Base-by-base conservation (phyloP, 1,140 invertebrate genomes). In the Eciton burchellii region DNA sequence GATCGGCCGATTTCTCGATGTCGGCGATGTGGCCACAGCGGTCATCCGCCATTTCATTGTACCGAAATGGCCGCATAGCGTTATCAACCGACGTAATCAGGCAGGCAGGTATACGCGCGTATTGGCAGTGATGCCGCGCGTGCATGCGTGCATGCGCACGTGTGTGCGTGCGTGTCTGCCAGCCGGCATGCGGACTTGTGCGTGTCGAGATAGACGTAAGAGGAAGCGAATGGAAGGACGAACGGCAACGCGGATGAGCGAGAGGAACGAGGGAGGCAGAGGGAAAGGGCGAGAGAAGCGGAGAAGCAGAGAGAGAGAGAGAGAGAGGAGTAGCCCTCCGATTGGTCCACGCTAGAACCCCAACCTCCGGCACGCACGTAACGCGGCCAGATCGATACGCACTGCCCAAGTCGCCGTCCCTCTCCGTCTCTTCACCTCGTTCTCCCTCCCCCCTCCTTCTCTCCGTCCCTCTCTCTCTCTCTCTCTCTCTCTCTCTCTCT, bases 301-400 rank as follows among this genome's bases (percentile, higher is more conserved):
- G 59, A 63, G 85, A 83, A 83, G 70, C 68, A 52, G 76, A 70
- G 72, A 84, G 85, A 87, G 71, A 72, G 88, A 85, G 84, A 86
- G 84, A 85, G 86, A 90, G 90, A 90, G 87, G 83, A 92, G 92
- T 93, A 86, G 90, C 90, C 92, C 91, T 94, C 88, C 89, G 91
- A 94, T 94, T 94, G 93, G 93, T 93, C 92, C 91, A 91, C 81
- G 82, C 88, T 88, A 84, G 89, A 90, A 91, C 91, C 91, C 91
- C 92, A 93, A 92, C 90, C 92, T 92, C 89, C 90, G 88, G 89
- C 92, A 93, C 92, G 92, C 92, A 93, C 90, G 89, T 90, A 92
- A 93, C 90, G 85, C 90, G 86, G 91, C 91, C 90, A 90, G 93
- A 94, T 94, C 93, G 93, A 94, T 94, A 94, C 93, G 93, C 93